phyloP scores from a whole-genome alignment of 2,797 vertebrate genomes.

The Chaetodon trifasciatus region DNA sequence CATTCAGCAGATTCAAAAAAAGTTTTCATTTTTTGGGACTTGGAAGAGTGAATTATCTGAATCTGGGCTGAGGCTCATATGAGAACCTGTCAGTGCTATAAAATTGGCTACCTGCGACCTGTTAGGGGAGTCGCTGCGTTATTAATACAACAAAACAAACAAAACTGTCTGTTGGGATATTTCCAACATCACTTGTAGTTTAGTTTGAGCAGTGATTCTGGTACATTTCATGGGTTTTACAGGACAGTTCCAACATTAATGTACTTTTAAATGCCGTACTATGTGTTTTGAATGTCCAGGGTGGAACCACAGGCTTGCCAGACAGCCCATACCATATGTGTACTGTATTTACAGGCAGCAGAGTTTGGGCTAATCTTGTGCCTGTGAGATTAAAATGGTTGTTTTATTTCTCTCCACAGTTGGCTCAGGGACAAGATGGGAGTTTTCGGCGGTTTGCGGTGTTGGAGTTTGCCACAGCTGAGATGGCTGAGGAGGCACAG shows the following conservation, averaged over 20 bases:
- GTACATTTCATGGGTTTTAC: background rate
- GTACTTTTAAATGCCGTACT: background rate
- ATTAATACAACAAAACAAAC: background rate
- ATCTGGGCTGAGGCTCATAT: background rate
- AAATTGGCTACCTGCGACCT: background rate
- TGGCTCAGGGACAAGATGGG: constrained; percentile 94
- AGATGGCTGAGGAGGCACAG: constrained; percentile 90
- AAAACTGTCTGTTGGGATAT: background rate
- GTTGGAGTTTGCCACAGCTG: constrained; percentile 90
- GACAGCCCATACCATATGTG: background rate
- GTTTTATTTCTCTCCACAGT: constrained; percentile 70
- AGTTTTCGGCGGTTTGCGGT: constrained; percentile 94
- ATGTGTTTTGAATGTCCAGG: background rate
- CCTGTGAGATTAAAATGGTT: background rate
- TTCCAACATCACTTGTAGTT: background rate
- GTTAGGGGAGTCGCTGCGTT: background rate
- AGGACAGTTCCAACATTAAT: background rate
- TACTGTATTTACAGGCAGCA: background rate
- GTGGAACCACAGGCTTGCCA: background rate
- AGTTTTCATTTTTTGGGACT: background rate
- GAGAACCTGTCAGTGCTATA: background rate
- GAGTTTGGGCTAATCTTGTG: background rate
- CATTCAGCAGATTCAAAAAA: background rate
- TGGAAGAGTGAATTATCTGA: background rate
- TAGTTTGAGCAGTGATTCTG: background rate